These are phyloP conservation scores for Balaenoptera acutorostrata DNA, from an alignment of 2,113 vertebrate species.

Conservation along the genomic window DNA sequence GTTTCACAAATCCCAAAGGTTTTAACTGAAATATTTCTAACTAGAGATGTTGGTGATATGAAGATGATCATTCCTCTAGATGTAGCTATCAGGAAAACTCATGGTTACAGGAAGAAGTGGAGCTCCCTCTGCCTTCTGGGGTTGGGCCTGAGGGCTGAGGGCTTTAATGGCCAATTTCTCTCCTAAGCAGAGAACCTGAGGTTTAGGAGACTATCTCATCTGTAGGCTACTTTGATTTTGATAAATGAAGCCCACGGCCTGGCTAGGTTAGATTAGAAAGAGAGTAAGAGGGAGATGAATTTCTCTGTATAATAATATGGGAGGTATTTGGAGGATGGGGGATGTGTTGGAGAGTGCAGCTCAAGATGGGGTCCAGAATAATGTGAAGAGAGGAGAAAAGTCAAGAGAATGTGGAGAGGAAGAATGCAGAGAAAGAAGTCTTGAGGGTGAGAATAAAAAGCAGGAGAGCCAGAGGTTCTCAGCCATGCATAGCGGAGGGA, in stretches of 20 bases:
- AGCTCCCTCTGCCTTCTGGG: not conserved
- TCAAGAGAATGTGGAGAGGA: not conserved
- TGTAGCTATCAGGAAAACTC: not conserved
- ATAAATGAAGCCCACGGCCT: not conserved
- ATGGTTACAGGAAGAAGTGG: not conserved
- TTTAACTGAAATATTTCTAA: not conserved
- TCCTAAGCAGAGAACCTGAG: not conserved
- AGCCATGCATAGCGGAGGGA: not conserved
- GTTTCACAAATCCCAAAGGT: not conserved
- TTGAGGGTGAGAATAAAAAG: not conserved
- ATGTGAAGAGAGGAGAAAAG: not conserved
- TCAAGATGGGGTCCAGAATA: not conserved
- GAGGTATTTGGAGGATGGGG: not conserved
- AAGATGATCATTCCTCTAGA: not conserved
- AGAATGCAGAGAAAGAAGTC: not conserved
- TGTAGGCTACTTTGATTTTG: not conserved
- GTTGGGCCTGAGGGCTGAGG: not conserved
- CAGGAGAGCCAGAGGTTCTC: not conserved
- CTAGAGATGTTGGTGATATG: not conserved
- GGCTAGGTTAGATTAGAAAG: not conserved
- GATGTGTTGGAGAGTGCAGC: not conserved
- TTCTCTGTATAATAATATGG: not conserved
- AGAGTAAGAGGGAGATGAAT: not conserved
- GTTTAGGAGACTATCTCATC: not conserved
- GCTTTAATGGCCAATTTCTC: not conserved